Evolutionary conservation across 1,140 invertebrate species (phyloP), one percentile per base, ranked within the genome.

Genomic region (Anthonomus grandis): DNA sequence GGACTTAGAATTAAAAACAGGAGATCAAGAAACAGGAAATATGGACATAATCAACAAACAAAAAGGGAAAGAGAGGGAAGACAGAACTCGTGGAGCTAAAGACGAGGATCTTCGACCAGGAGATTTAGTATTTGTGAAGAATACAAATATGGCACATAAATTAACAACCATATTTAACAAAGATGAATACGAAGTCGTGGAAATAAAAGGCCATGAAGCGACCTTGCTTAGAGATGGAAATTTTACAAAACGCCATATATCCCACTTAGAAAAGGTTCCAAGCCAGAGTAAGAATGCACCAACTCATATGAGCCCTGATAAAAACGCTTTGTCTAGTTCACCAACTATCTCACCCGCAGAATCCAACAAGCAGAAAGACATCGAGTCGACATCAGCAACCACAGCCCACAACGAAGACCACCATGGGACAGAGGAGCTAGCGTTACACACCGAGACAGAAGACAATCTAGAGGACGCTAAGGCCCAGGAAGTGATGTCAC

Each of bases 31-130:
- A 48, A 61, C 59, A 1, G 15, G 39, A 27, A 58, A 65, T 37
- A 65, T 22, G 23, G 63, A 64, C 46, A 47, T 57, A 37, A 41
- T 60, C 4, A 45, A 52, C 21, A 64, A 60, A 50, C 34, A 61
- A 57, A 64, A 57, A 54, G 63, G 63, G 50, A 64, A 64, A 54
- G 25, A 52, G 24, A 49, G 41, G 36, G 61, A 55, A 58, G 58
- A 65, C 36, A 41, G 19, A 50, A 45, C 21, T 22, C 41, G 63
- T 47, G 41, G 38, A 15, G 53, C 58, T n/a, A 57, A 46, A 25
- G 21, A 53, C 19, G 15, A 15, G 6, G 38, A 63, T 23, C 22
- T 63, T 12, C 37, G 39, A 25, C 6, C n/a, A 19, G 63, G 63
- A 27, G 61, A 65, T 25, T 63, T 60, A 58, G 63, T 64, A n/a